phyloP scores from a whole-genome alignment of 2,888 invertebrate species.

The Actias luna region DNA sequence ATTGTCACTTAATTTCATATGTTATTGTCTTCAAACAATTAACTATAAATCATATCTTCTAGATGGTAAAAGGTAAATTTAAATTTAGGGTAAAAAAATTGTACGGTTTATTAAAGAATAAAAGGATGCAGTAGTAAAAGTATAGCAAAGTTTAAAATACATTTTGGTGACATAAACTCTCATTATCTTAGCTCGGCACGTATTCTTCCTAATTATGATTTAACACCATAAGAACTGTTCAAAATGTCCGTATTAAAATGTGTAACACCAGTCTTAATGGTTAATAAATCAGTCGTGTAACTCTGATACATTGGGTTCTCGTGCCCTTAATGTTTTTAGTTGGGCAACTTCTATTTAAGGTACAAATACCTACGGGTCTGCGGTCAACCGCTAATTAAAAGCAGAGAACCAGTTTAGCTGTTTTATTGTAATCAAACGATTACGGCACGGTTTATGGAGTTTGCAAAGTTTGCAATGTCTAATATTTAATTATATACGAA shows the following conservation, averaged over 20 bases:
- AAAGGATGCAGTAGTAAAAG: not conserved
- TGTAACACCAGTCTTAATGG: constrained; percentile 52
- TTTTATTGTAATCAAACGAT: not conserved
- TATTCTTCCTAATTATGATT: constrained; percentile 52
- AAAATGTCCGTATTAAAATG: constrained; percentile 56
- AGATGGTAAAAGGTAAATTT: too few species aligned
- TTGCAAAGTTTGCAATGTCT: not conserved
- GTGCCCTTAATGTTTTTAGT: constrained; percentile 48
- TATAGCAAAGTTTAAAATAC: not conserved
- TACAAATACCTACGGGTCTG: constrained; percentile 14
- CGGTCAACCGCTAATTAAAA: constrained; percentile 11
- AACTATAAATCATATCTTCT: too few species aligned
- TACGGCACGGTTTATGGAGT: not conserved
- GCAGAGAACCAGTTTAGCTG: not conserved
- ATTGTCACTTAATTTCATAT: too few species aligned
- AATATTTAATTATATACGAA: not conserved
- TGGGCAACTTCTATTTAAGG: constrained; percentile 35
- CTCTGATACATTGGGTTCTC: constrained; percentile 50
- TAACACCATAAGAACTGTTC: constrained; percentile 43
- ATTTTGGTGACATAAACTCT: constrained; percentile 2
- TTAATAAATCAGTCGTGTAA: constrained; percentile 55
- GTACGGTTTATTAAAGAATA: not conserved
- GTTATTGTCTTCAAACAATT: too few species aligned
- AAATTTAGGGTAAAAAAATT: not conserved
- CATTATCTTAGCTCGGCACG: constrained; percentile 26